These are phyloP conservation scores for Enteromius argenteus DNA, from an alignment of 2,797 vertebrate genomes.

Conservation along the genomic window DNA sequence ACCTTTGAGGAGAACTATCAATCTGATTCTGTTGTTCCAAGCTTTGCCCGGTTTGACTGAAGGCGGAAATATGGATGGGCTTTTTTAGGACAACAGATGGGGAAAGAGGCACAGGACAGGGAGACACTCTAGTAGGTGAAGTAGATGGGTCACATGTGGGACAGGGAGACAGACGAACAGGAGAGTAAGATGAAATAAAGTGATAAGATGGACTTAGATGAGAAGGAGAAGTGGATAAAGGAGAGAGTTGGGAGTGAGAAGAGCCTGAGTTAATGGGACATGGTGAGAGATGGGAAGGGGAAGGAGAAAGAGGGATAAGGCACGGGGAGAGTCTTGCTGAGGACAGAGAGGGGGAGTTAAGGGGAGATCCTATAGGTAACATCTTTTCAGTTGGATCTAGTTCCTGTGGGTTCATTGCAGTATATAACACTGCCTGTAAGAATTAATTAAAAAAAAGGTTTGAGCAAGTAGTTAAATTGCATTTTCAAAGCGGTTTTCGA, in stretches of 20 bases:
- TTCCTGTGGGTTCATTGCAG: conserved; percentile 72
- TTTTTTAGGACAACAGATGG: conserved; percentile 79
- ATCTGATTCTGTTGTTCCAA: conserved; percentile 53
- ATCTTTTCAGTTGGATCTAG: conserved; percentile 50
- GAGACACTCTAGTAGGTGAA: conserved; percentile 53
- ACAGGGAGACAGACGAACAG: conserved; percentile 44
- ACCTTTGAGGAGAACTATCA: conserved; percentile 66
- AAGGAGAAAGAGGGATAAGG: conserved; percentile 23
- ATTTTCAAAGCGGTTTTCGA: not conserved
- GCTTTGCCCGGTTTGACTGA: conserved; percentile 65
- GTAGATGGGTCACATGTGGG: conserved; percentile 58
- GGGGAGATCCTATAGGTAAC: conserved; percentile 51
- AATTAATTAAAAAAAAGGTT: conserved; percentile 3
- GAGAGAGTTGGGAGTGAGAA: conserved; percentile 37
- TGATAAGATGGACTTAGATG: conserved; percentile 42
- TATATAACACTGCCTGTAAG: conserved; percentile 24
- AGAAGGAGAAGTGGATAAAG: conserved; percentile 38
- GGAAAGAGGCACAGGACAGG: conserved; percentile 68
- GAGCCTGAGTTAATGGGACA: not conserved
- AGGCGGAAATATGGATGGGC: conserved; percentile 77
- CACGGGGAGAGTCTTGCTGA: conserved; percentile 43
- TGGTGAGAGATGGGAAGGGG: conserved; percentile 38
- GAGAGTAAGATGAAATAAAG: conserved; percentile 44
- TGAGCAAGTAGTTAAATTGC: not conserved
- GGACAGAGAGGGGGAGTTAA: conserved; percentile 46